Percentiles rank a stretch among this genome's conserved stretches.
Conservation (phyloP, 2,888 invertebrate species). For the Microctonus brassicae region DNA sequence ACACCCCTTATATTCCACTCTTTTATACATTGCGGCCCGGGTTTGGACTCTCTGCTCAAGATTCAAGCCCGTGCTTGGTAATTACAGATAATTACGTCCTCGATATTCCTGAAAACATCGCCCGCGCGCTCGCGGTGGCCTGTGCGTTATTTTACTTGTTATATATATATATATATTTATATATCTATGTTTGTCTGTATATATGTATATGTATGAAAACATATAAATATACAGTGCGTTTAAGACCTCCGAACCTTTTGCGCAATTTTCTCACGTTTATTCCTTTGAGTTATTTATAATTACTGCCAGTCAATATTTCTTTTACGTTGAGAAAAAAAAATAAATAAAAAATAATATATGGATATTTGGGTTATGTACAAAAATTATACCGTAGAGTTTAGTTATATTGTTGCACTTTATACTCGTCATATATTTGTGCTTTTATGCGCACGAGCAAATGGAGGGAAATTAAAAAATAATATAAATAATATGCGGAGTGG, state of each 20-base stretch:
- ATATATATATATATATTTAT: not conserved
- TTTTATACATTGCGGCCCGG: constrained; percentile 33
- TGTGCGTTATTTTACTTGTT: constrained; percentile 39
- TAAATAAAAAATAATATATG: not conserved
- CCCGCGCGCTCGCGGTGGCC: constrained; percentile 46
- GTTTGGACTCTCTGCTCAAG: constrained; percentile 52
- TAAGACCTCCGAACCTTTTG: constrained; percentile 40
- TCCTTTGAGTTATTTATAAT: constrained; percentile 37
- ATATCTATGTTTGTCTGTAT: not conserved
- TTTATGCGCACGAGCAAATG: not conserved
- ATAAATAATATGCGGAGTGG: not conserved
- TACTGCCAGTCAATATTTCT: constrained; percentile 32
- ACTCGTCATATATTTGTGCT: not conserved
- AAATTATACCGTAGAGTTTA: not conserved
- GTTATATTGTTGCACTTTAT: constrained; percentile 12
- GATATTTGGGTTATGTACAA: constrained; percentile 5
- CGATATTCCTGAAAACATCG: constrained; percentile 66
- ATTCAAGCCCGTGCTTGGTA: constrained; percentile 64
- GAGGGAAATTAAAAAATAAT: not conserved
- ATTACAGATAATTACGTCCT: constrained; percentile 68
- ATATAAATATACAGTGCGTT: not conserved
- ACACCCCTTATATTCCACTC: constrained; percentile 30
- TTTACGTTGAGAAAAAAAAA: not conserved
- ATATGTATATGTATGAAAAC: not conserved
- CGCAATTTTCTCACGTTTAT: constrained; percentile 42